These are phyloP conservation scores for Cheirogaleus major DNA, from an alignment of 2,797 vertebrate genomes.

Conservation along the genomic window DNA sequence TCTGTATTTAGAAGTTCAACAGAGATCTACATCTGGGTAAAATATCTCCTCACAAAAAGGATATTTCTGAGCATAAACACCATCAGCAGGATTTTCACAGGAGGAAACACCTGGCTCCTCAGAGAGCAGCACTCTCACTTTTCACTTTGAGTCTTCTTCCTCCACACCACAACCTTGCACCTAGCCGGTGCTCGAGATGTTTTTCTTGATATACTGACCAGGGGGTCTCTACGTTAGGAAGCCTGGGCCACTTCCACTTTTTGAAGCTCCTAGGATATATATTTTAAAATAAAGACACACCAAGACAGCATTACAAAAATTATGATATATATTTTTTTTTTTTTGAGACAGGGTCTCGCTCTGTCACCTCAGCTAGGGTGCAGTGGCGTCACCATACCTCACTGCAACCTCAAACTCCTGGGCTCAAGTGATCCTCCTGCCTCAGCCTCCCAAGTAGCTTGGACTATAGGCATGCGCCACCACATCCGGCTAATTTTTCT, in stretches of 20 bases:
- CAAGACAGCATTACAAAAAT: constrained; percentile 1
- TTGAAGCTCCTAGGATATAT: background rate
- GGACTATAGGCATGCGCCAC: accelerated
- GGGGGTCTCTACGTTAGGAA: background rate
- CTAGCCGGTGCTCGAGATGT: background rate
- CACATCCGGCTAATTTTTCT: background rate
- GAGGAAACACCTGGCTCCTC: background rate
- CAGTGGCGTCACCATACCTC: background rate
- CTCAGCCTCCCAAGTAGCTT: background rate
- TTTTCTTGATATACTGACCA: background rate
- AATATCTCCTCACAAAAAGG: background rate
- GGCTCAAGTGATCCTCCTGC: background rate
- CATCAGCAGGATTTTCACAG: constrained; percentile 12
- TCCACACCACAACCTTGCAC: background rate
- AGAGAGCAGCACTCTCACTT: background rate
- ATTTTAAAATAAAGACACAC: constrained; percentile 29
- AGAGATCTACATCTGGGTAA: constrained; percentile 32
- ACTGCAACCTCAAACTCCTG: background rate
- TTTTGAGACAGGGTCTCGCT: background rate
- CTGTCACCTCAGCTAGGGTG: background rate
- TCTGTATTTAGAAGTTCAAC: constrained; percentile 20
- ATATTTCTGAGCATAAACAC: background rate
- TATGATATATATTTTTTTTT: background rate
- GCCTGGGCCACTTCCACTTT: background rate
- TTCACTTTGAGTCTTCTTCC: background rate